These are phyloP conservation scores for Acanthisitta chloris DNA, from an alignment of 2,113 vertebrate species.

Conservation along the genomic window DNA sequence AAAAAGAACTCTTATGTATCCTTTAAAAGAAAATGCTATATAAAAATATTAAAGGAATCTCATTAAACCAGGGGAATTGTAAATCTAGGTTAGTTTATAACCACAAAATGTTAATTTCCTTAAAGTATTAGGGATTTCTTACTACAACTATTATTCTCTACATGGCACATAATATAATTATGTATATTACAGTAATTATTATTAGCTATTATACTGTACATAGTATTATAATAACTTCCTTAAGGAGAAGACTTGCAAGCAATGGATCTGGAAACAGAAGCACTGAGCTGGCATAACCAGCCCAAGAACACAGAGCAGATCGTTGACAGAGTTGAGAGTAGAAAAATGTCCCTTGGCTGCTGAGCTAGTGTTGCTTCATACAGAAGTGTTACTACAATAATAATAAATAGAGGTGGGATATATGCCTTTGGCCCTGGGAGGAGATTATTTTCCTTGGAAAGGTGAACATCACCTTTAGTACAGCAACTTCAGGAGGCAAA, in stretches of 20 bases:
- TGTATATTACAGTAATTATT: constrained; percentile 54
- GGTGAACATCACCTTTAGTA: constrained; percentile 50
- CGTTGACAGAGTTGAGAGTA: background rate
- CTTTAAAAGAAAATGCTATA: background rate
- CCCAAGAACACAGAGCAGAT: background rate
- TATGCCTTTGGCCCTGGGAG: background rate
- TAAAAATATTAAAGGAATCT: constrained; percentile 23
- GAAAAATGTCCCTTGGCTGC: background rate
- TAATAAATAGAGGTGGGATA: constrained; percentile 5
- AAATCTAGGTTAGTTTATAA: constrained; percentile 39
- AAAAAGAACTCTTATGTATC: background rate
- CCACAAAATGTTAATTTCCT: constrained; percentile 31
- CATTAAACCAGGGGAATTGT: background rate
- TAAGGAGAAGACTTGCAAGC: background rate
- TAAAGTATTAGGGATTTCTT: constrained; percentile 25
- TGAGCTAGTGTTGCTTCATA: background rate
- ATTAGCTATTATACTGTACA: constrained; percentile 32
- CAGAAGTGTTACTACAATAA: background rate
- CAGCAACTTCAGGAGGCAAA: constrained; percentile 8
- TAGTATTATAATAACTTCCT: constrained; percentile 6
- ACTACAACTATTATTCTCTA: background rate
- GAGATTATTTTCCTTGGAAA: constrained; percentile 34
- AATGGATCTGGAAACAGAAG: constrained; percentile 9
- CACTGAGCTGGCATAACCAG: background rate
- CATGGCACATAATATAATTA: constrained; percentile 21